phyloP scores from a whole-genome alignment of 2,888 invertebrate genomes.

The Trachelus stipa region DNA sequence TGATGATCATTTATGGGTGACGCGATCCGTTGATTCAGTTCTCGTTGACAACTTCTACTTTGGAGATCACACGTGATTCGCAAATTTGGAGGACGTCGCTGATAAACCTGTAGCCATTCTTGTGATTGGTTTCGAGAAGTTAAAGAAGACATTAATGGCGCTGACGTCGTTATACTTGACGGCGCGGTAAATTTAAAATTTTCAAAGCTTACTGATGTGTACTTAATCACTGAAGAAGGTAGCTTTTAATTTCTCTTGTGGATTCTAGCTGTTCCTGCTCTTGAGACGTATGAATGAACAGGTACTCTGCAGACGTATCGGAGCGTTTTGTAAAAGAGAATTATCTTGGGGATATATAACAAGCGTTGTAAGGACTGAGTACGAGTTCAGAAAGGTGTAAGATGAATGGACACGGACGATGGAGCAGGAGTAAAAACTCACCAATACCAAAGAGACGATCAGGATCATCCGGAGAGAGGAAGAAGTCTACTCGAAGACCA shows the following conservation, averaged over 20 bases:
- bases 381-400: background rate
- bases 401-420: conserved; percentile 32
- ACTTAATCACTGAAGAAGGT: background rate
- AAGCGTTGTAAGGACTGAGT: background rate
- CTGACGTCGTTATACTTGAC: conserved; percentile 10
- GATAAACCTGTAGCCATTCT: conserved; percentile 34
- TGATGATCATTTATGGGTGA: conserved; percentile 1
- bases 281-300: background rate
- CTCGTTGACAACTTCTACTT: conserved; percentile 16
- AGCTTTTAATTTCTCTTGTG: background rate
- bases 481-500: conserved; percentile 27
- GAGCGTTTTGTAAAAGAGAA: background rate
- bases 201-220: background rate
- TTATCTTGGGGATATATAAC: background rate
- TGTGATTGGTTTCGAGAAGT: conserved; percentile 29
- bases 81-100: conserved; percentile 27
- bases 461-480: conserved; percentile 23
- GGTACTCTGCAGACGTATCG: background rate
- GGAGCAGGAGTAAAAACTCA: conserved; percentile 29
- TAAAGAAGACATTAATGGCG: conserved; percentile 10
- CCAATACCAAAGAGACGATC: conserved; percentile 18
- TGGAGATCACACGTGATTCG: conserved; percentile 31
- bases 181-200: conserved; percentile 26
- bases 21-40: conserved; percentile 8
- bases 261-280: background rate